Percentiles rank a stretch among this genome's conserved stretches.
phyloP scores from a whole-genome alignment of 2,797 vertebrate species.

The Alosa sapidissima region DNA sequence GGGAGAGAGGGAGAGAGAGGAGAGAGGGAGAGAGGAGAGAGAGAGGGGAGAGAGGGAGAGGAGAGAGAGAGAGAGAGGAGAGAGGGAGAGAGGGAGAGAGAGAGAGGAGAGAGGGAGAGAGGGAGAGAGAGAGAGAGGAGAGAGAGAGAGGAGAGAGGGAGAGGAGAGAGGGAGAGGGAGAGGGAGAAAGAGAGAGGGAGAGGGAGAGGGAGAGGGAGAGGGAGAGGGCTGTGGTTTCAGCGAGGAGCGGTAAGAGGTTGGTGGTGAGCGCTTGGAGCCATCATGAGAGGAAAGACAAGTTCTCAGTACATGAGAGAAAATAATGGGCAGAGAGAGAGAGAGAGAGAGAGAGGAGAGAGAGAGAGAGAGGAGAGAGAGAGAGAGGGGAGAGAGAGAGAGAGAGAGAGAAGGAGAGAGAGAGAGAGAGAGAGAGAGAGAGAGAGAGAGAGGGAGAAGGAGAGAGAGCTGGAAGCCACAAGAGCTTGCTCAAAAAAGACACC shows the following conservation, averaged over 20 bases:
- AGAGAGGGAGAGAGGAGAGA: background rate
- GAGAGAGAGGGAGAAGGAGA: background rate
- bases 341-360: conserved; percentile 17
- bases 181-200: background rate
- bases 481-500: conserved; percentile 49
- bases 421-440: background rate
- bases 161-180: too few species aligned
- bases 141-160: too few species aligned
- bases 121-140: background rate
- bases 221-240: conserved; percentile 51
- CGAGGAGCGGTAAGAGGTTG: conserved; percentile 39
- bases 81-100: conserved; percentile 38
- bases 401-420: conserved; percentile 9
- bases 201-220: background rate
- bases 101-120: background rate
- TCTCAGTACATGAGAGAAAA: conserved; percentile 27
- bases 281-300: conserved; percentile 3
- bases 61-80: too few species aligned
- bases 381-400: conserved; percentile 15
- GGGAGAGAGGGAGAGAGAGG: too few species aligned
- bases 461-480: conserved; percentile 42
- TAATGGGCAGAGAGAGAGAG: conserved; percentile 12
- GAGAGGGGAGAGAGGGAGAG: too few species aligned
- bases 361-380: conserved; percentile 10
- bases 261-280: conserved; percentile 36